Evolutionary conservation across 2,113 vertebrate species (phyloP).

Genomic region (Nerophis lumbriciformis): DNA sequence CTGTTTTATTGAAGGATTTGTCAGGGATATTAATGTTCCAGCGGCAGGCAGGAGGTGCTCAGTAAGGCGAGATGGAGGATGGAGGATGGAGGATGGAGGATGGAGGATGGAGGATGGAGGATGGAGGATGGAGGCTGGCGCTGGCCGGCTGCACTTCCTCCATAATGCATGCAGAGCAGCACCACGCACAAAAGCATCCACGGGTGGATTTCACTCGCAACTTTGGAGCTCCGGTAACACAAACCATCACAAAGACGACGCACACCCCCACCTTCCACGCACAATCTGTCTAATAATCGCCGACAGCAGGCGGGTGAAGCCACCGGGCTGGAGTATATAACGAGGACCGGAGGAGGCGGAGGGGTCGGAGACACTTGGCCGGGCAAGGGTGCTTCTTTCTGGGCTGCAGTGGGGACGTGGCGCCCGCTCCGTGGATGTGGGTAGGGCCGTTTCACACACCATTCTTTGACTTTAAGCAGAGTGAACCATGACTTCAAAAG

Average conservation of each 20-base stretch:
- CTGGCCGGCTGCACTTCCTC: conserved; percentile 64
- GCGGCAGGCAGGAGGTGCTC: no score
- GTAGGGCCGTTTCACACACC: conserved; percentile 20
- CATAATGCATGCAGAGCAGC: conserved; percentile 62
- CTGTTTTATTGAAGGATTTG: no score
- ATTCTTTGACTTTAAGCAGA: neutral
- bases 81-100: conserved; percentile 17
- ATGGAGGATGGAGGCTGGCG: conserved; percentile 19
- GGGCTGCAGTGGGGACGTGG: conserved; percentile 27
- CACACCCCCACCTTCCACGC: conserved; percentile 57
- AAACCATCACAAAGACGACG: conserved; percentile 49
- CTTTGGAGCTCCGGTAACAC: conserved; percentile 59
- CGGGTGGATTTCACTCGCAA: conserved; percentile 61
- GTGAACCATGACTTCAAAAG: neutral
- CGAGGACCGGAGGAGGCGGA: conserved; percentile 22
- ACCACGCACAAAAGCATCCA: conserved; percentile 43
- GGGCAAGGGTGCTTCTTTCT: conserved; percentile 12
- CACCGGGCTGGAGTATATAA: conserved; percentile 50
- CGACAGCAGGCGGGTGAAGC: conserved; percentile 79
- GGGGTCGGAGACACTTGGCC: conserved; percentile 21
- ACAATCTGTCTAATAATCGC: conserved; percentile 71
- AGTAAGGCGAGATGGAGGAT: neutral
- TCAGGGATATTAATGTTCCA: no score
- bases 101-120: conserved; percentile 17
- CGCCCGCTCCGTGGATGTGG: conserved; percentile 33